Evolutionary conservation across 2,113 vertebrate genomes (phyloP).

Genomic region (Cygnus buccinator): DNA sequence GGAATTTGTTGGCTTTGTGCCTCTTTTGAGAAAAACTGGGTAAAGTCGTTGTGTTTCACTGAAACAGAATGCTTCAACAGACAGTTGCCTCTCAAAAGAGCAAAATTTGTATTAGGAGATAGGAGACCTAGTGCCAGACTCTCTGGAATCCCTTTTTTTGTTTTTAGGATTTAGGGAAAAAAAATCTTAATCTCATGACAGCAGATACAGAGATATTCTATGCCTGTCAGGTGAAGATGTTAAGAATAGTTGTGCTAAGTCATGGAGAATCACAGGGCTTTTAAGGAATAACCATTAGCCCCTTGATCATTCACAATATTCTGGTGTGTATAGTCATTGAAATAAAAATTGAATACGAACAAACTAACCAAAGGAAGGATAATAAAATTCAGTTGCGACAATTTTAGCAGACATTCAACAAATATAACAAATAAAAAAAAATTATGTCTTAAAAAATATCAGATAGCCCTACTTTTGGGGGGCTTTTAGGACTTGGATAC

Average conservation of each 20-base stretch:
- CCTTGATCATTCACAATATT: background rate
- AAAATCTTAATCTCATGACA: background rate
- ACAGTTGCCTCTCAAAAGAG: background rate
- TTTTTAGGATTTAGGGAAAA: background rate
- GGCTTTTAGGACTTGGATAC: background rate
- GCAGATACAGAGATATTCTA: background rate
- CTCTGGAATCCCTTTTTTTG: background rate
- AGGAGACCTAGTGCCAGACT: background rate
- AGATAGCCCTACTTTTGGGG: background rate
- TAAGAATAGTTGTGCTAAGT: background rate
- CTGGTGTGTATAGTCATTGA: background rate
- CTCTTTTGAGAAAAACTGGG: background rate
- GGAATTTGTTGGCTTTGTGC: background rate
- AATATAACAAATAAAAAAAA: background rate
- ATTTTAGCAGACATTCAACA: background rate
- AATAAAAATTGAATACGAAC: background rate
- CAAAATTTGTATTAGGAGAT: background rate
- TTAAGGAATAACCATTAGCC: background rate
- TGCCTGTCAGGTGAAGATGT: background rate
- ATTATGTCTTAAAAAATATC: background rate
- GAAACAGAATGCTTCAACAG: background rate
- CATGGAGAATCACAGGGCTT: background rate
- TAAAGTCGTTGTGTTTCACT: background rate
- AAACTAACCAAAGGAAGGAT: background rate
- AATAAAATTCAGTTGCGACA: background rate